Evolutionary conservation across 2,113 vertebrate genomes (phyloP).

Genomic region (Daubentonia madagascariensis): DNA sequence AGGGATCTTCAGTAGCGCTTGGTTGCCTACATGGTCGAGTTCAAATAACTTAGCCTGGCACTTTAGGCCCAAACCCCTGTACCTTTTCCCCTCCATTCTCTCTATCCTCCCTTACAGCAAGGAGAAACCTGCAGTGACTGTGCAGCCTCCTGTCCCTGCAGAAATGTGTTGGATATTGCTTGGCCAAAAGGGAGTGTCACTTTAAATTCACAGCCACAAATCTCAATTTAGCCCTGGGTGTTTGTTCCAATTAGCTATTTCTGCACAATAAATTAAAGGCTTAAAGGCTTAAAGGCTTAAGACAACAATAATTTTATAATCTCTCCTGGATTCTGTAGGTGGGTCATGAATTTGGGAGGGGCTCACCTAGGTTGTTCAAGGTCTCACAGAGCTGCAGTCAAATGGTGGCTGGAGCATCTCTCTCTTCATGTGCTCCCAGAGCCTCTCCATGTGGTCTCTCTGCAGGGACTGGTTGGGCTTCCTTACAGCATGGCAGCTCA

Average conservation of each 20-base stretch:
- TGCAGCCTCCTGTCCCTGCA: neutral
- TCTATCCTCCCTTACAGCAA: neutral
- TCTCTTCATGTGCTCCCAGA: neutral
- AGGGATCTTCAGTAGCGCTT: neutral
- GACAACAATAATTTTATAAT: neutral
- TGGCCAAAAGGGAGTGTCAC: neutral
- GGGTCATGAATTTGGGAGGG: neutral
- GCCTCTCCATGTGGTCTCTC: neutral
- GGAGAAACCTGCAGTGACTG: neutral
- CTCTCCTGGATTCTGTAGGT: neutral
- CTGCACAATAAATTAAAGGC: neutral
- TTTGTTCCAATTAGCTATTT: neutral
- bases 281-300: neutral
- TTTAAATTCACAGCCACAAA: neutral
- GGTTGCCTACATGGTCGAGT: neutral
- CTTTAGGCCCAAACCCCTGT: neutral
- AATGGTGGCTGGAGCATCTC: neutral
- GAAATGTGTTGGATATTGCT: fast-evolving
- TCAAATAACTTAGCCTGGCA: neutral
- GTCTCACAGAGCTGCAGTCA: neutral
- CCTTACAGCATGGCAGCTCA: neutral
- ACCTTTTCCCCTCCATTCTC: neutral
- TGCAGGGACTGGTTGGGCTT: neutral
- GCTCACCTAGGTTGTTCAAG: neutral
- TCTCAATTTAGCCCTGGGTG: neutral